Evolutionary conservation across 2,888 invertebrate genomes (phyloP).

Genomic region (Tetropium fuscum): DNA sequence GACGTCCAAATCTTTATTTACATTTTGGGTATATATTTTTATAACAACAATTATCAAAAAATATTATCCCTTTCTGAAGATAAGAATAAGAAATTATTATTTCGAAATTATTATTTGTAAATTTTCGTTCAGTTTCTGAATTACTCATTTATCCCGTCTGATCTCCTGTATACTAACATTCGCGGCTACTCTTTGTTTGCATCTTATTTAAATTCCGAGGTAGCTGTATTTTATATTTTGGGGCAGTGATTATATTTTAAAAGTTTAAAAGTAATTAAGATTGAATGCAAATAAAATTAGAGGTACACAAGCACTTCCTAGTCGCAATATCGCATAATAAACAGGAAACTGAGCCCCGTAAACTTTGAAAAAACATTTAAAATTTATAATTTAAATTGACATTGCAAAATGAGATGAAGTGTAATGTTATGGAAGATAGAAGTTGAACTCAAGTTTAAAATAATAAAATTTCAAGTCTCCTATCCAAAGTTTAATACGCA

Average conservation of each 20-base stretch:
- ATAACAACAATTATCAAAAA: no score
- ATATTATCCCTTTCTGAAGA: no score
- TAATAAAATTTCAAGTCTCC: constrained; percentile 38
- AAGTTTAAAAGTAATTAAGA: constrained; percentile 26
- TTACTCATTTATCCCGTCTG: no score
- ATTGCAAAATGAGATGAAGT: constrained; percentile 54
- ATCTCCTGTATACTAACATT: no score
- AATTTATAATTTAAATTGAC: constrained; percentile 59
- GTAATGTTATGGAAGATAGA: constrained; percentile 52
- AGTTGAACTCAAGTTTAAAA: constrained; percentile 39
- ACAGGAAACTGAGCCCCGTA: constrained; percentile 49
- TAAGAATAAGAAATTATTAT: no score
- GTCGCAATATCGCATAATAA: constrained; percentile 44
- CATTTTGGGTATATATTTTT: no score
- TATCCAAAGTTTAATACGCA: constrained; percentile 12
- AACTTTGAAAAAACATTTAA: constrained; percentile 57
- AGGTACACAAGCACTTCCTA: constrained; percentile 42
- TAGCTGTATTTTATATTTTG: not conserved
- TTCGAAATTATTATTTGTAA: no score
- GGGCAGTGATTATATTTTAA: constrained; percentile 4
- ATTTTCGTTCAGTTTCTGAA: no score
- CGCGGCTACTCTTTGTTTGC: no score
- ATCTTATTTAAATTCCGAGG: constrained; percentile 3
- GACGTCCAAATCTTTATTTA: no score
- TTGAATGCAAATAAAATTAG: constrained; percentile 37